These are phyloP conservation scores for Melanotaenia trifasciata DNA, from an alignment of 2,797 vertebrate genomes.

Conservation along the genomic window DNA sequence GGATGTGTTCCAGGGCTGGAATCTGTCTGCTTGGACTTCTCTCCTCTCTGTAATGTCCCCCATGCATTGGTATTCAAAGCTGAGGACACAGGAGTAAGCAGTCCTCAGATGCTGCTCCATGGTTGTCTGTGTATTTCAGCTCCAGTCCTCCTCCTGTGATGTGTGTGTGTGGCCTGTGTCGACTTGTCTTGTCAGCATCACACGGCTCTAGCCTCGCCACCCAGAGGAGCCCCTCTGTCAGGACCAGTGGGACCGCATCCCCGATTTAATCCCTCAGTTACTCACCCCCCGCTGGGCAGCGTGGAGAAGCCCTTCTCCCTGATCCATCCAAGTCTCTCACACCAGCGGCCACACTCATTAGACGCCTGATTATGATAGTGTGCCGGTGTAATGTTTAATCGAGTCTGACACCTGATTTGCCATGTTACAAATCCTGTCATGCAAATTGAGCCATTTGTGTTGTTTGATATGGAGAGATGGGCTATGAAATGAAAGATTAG, in stretches of 20 bases:
- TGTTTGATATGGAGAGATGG: slow-evolving; percentile 99
- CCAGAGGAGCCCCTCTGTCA: slow-evolving; percentile 72
- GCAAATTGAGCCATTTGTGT: slow-evolving; percentile 99
- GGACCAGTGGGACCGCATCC: slow-evolving; percentile 61
- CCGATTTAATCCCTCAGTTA: slow-evolving; percentile 75
- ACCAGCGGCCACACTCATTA: slow-evolving; percentile 94
- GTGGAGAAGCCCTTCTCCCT: slow-evolving; percentile 90
- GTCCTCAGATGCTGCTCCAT: slow-evolving; percentile 90
- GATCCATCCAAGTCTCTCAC: slow-evolving; percentile 86
- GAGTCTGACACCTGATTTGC: slow-evolving; percentile 99
- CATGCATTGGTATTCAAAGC: slow-evolving; percentile 94
- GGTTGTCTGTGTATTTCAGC: slow-evolving; percentile 88
- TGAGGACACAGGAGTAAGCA: slow-evolving; percentile 91
- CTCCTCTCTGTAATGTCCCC: slow-evolving; percentile 88
- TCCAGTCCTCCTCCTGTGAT: slow-evolving; percentile 58
- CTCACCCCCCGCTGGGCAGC: slow-evolving; percentile 88
- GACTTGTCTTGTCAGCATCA: slow-evolving; percentile 87
- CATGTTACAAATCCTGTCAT: slow-evolving; percentile 99
- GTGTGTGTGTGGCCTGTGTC: slow-evolving; percentile 85
- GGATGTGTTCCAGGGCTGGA: slow-evolving; percentile 73
- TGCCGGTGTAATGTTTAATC: slow-evolving; percentile 99
- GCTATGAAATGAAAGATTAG: slow-evolving; percentile 99
- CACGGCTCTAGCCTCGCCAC: slow-evolving; percentile 86
- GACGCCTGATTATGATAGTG: slow-evolving; percentile 99
- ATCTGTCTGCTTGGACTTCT: slow-evolving; percentile 90